phyloP scores from a whole-genome alignment of 2,888 invertebrate genomes.

The Lasioglossum leucozonium region DNA sequence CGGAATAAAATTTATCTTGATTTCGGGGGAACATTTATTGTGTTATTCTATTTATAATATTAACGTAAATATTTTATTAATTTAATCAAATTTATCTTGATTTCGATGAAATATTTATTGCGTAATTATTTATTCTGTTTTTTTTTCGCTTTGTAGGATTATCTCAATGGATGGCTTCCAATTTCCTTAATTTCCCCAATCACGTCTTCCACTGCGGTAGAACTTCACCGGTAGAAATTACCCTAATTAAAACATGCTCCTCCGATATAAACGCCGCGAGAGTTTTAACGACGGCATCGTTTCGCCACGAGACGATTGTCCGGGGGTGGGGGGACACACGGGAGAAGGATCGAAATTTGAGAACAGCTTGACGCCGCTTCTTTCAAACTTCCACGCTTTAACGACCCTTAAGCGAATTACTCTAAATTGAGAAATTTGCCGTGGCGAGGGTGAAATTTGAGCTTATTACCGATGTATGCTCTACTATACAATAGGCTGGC shows the following conservation, averaged over 20 bases:
- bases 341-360: not conserved
- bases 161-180: not conserved
- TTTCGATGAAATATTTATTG: not conserved
- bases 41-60: no score
- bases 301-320: not conserved
- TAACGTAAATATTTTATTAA: no score
- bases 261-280: not conserved
- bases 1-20: not conserved
- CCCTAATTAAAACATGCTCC: constrained; percentile 13
- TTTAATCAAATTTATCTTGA: no score
- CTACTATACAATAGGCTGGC: not conserved
- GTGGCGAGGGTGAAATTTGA: not conserved
- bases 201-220: not conserved
- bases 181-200: not conserved
- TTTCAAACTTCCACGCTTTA: not conserved
- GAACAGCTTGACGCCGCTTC: not conserved
- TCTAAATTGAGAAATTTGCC: constrained; percentile 17
- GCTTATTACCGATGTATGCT: not conserved
- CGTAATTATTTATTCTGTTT: not conserved
- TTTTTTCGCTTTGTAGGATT: not conserved
- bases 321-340: not conserved
- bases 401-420: constrained; percentile 35
- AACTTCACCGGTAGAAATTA: not conserved
- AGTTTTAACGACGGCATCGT: not conserved
- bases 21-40: no score